These are phyloP conservation scores for Pionites leucogaster DNA, from an alignment of 2,113 vertebrate species.

Conservation along the genomic window DNA sequence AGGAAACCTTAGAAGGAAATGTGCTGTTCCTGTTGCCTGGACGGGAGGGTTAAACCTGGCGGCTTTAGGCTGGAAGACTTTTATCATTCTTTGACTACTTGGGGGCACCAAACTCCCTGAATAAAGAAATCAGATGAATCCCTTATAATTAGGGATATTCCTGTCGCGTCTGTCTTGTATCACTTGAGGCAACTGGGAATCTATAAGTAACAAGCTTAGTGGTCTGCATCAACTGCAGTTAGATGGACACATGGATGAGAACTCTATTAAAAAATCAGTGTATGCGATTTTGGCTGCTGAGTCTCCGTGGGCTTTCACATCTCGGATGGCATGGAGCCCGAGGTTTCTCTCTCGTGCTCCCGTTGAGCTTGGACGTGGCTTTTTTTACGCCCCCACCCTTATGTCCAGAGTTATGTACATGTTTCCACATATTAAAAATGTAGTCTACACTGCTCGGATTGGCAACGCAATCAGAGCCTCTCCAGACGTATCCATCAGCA, in stretches of 20 bases:
- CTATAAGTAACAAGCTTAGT: slow-evolving; percentile 47
- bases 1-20: not conserved
- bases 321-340: slow-evolving; percentile 61
- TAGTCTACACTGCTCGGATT: not conserved
- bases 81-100: not conserved
- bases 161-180: slow-evolving; percentile 33
- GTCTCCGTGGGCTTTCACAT: slow-evolving; percentile 61
- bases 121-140: slow-evolving; percentile 14
- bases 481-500: not conserved
- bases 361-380: slow-evolving; percentile 67
- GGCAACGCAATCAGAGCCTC: not conserved
- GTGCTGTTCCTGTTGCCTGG: not conserved
- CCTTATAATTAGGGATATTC: slow-evolving; percentile 47
- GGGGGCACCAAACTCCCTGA: not conserved
- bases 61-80: not conserved
- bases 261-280: slow-evolving; percentile 67
- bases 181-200: slow-evolving; percentile 45
- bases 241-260: slow-evolving; percentile 63
- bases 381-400: slow-evolving; percentile 69
- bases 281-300: slow-evolving; percentile 58
- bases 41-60: not conserved
- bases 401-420: slow-evolving; percentile 56
- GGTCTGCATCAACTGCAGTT: slow-evolving; percentile 45
- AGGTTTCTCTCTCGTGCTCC: slow-evolving; percentile 64
- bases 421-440: slow-evolving; percentile 48